Percentiles rank a stretch among this genome's conserved stretches.
Conservation (phyloP, 2,888 invertebrate genomes). For the Dusona sp. region DNA sequence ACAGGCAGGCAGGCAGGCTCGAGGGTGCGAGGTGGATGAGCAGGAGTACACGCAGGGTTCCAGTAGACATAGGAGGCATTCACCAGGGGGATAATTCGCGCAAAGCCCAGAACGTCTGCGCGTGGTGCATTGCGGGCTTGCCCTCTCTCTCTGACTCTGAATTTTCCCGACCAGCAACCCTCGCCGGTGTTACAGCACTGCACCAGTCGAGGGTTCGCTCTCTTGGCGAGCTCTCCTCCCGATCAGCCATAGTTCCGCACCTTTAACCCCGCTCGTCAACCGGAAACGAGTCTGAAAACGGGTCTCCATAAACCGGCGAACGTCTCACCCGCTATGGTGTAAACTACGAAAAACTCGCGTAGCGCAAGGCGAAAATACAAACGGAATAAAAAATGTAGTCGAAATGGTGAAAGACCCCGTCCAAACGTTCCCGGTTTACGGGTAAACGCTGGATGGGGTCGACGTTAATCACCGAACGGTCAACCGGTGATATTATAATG, state of each 20-base stretch:
- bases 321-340: neutral
- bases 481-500: conserved; percentile 28
- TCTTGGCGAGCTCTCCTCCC: conserved; percentile 57
- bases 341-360: neutral
- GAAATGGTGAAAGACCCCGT: conserved; percentile 51
- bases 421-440: conserved; percentile 23
- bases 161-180: conserved; percentile 47
- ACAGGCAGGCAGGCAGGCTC: neutral
- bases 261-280: conserved; percentile 42
- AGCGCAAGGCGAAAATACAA: neutral
- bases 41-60: conserved; percentile 9
- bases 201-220: conserved; percentile 70
- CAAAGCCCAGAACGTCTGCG: conserved; percentile 79
- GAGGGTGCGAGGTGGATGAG: conserved; percentile 12
- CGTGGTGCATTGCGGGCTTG: conserved; percentile 81
- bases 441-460: conserved; percentile 52
- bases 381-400: conserved; percentile 66
- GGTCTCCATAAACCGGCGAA: conserved; percentile 63
- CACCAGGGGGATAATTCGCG: conserved; percentile 74
- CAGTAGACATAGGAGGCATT: conserved; percentile 21
- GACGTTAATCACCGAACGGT: conserved; percentile 20
- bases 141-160: conserved; percentile 69
- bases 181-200: conserved; percentile 77
- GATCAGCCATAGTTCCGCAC: neutral
- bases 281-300: conserved; percentile 42